A percentile compares a stretch with the other conserved stretches of the same genome.
Evolutionary conservation across 2,888 invertebrate genomes (phyloP).

Genomic region (Cactoblastis cactorum): DNA sequence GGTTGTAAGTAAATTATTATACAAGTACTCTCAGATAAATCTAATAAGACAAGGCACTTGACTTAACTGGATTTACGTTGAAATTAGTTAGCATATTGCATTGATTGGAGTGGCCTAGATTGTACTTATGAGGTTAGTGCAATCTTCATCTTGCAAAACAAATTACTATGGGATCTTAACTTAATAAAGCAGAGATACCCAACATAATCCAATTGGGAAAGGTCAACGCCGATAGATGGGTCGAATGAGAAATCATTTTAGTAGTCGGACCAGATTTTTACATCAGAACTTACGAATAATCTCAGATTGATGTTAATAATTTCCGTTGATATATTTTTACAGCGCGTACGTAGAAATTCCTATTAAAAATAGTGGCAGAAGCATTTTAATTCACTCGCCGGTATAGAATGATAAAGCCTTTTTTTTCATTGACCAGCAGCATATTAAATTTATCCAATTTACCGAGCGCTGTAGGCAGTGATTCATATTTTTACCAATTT

Average conservation of each 20-base stretch:
- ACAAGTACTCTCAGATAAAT: background rate
- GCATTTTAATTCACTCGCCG: no score
- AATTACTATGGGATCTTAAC: conserved; percentile 6
- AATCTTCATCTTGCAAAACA: conserved; percentile 9
- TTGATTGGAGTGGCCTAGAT: background rate
- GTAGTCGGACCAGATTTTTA: background rate
- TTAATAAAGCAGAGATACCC: background rate
- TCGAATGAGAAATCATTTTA: conserved; percentile 1
- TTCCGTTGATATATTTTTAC: no score
- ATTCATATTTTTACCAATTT: no score
- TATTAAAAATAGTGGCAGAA: no score
- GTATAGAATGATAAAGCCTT: no score
- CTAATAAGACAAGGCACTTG: background rate
- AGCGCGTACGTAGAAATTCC: no score
- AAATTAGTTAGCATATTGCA: background rate
- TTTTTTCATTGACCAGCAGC: no score
- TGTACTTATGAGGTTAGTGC: background rate
- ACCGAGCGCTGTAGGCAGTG: no score
- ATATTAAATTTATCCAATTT: no score
- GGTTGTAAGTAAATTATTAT: no score
- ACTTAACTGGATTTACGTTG: background rate
- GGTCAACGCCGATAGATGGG: background rate
- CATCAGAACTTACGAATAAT: no score
- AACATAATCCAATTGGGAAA: conserved; percentile 1
- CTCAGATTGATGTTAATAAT: no score